phyloP scores from a whole-genome alignment of 2,113 vertebrate species.

The Salvelinus fontinalis region DNA sequence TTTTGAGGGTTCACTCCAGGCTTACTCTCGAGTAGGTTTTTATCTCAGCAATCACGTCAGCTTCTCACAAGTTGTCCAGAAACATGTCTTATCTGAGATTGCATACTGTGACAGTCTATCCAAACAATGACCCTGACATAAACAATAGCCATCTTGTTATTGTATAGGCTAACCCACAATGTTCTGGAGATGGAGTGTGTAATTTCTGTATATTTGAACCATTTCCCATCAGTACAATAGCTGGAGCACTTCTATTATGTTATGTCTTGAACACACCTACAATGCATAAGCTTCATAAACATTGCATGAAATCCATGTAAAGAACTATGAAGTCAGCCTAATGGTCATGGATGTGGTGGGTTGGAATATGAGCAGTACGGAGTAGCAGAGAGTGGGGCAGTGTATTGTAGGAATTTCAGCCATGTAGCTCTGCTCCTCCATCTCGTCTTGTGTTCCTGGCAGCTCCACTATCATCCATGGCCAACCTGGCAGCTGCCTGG shows the following conservation, averaged over 20 bases:
- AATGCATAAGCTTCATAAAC: no score
- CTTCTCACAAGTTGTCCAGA: not conserved
- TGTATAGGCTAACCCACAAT: not conserved
- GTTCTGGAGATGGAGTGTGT: not conserved
- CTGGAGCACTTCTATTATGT: no score
- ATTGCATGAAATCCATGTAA: no score
- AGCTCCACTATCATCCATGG: not conserved
- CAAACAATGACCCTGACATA: no score
- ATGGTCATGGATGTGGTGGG: no score
- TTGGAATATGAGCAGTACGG: not conserved
- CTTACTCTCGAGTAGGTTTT: not conserved
- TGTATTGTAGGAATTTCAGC: not conserved
- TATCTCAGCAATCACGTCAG: not conserved
- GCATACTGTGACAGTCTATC: not conserved
- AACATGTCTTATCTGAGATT: not conserved
- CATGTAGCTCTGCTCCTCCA: not conserved
- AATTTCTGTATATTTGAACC: no score
- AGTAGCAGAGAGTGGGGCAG: not conserved
- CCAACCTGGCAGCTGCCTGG: slow-evolving; percentile 9
- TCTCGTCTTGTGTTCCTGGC: not conserved
- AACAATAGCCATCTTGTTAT: not conserved
- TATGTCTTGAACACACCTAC: no score
- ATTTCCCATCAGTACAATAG: no score
- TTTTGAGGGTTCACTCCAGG: not conserved
- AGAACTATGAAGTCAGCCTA: no score